Percentiles rank a stretch among this genome's conserved stretches.
Evolutionary conservation across 2,113 vertebrate genomes (phyloP).

Genomic region (Suncus etruscus): DNA sequence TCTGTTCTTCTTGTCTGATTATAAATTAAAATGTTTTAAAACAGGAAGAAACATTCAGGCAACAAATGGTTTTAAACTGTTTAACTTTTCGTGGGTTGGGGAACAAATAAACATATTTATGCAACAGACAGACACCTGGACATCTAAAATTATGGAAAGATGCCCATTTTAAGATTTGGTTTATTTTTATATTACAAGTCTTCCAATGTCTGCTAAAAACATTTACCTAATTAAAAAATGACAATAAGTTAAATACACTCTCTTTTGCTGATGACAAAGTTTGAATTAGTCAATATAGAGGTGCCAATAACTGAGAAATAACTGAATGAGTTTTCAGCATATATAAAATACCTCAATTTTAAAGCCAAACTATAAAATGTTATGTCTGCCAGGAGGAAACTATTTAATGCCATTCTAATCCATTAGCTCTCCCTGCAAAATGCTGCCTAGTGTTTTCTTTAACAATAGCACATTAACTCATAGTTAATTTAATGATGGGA

Average conservation of each 20-base stretch:
- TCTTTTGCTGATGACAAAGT: slow-evolving; percentile 73
- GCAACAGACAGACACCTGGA: neutral
- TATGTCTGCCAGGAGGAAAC: slow-evolving; percentile 86
- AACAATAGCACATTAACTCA: slow-evolving; percentile 89
- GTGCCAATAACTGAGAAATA: slow-evolving; percentile 78
- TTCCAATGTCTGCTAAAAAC: slow-evolving; percentile 49
- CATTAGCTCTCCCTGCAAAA: slow-evolving; percentile 86
- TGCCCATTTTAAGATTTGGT: neutral
- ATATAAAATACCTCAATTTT: slow-evolving; percentile 80
- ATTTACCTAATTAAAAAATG: slow-evolving; percentile 60
- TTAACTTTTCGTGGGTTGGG: slow-evolving; percentile 72
- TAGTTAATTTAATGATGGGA: slow-evolving; percentile 88
- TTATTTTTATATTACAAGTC: slow-evolving; percentile 27
- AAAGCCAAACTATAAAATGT: slow-evolving; percentile 86
- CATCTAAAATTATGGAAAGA: slow-evolving; percentile 20
- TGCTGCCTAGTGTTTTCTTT: slow-evolving; percentile 87
- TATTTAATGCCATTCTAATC: slow-evolving; percentile 87
- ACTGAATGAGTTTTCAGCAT: slow-evolving; percentile 80
- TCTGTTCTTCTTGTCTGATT: slow-evolving; percentile 93
- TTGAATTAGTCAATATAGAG: slow-evolving; percentile 71
- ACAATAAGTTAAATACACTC: slow-evolving; percentile 72
- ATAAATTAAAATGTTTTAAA: slow-evolving; percentile 91
- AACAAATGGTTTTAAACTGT: slow-evolving; percentile 84
- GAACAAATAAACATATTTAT: slow-evolving; percentile 54
- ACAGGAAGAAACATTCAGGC: slow-evolving; percentile 86